Conservation (phyloP, 2,888 invertebrate species). For the Ochropleura plecta region DNA sequence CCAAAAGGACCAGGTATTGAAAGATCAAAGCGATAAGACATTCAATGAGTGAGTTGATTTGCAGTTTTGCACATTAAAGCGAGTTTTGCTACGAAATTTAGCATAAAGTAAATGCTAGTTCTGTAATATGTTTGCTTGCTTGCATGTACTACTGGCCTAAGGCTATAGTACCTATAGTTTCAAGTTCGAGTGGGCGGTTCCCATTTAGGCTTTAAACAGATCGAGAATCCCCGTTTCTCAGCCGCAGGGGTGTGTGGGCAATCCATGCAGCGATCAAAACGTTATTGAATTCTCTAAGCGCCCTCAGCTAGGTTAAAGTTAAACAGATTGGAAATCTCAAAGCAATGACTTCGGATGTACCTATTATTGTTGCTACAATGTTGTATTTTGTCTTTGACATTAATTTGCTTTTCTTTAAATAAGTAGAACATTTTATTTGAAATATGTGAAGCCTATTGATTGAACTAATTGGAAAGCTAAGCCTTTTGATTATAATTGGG, state of each 20-base stretch:
- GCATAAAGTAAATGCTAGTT: background rate
- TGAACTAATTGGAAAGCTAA: background rate
- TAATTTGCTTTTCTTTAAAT: background rate
- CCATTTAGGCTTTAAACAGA: slow-evolving; percentile 61
- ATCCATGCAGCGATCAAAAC: slow-evolving; percentile 74
- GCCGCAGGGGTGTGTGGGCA: slow-evolving; percentile 68
- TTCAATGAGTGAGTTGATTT: background rate
- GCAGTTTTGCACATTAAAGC: background rate
- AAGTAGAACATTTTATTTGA: background rate
- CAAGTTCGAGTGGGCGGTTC: slow-evolving; percentile 54
- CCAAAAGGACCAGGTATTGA: background rate
- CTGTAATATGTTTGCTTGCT: background rate
- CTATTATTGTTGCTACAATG: slow-evolving; percentile 31
- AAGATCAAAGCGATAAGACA: background rate
- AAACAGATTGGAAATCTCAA: slow-evolving; percentile 67
- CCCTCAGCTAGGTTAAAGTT: slow-evolving; percentile 74
- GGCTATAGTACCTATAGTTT: slow-evolving; percentile 59
- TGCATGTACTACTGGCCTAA: slow-evolving; percentile 14
- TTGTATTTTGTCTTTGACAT: slow-evolving; percentile 2
- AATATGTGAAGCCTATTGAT: too few species aligned
- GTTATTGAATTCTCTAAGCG: slow-evolving; percentile 76
- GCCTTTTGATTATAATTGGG: slow-evolving; percentile 4
- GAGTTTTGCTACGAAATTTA: background rate
- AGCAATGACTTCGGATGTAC: slow-evolving; percentile 29
- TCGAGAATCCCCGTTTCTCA: slow-evolving; percentile 63